Conservation (phyloP, 2,888 invertebrate genomes). For the Ptilodon capucinus region DNA sequence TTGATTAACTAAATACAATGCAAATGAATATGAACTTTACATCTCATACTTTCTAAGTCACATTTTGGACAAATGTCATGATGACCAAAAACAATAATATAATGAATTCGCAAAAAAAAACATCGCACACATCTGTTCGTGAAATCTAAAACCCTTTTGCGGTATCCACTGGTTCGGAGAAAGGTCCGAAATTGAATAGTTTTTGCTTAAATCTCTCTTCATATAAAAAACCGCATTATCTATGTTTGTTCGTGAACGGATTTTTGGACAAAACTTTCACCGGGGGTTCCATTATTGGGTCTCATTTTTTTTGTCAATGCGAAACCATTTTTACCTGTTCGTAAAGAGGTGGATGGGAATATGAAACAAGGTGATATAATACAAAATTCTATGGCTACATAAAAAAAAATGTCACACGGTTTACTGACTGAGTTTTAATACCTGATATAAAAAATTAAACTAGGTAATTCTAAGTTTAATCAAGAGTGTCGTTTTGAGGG, state of each 20-base stretch:
- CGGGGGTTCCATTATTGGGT: constrained; percentile 41
- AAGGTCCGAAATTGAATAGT: constrained; percentile 58
- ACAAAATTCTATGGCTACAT: neutral
- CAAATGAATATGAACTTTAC: no score
- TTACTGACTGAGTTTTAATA: constrained; percentile 10
- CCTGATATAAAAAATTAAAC: neutral
- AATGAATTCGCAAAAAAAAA: constrained; percentile 28
- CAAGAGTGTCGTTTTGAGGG: no score
- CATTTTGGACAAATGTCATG: neutral
- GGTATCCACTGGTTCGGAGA: constrained; percentile 38
- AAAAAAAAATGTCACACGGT: constrained; percentile 8
- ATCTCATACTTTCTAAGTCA: no score
- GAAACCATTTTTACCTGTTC: constrained; percentile 47
- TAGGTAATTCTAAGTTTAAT: no score
- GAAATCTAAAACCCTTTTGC: constrained; percentile 79
- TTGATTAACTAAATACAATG: no score
- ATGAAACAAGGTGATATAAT: constrained; percentile 40
- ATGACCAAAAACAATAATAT: neutral
- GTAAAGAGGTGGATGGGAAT: constrained; percentile 55
- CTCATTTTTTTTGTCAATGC: constrained; percentile 34
- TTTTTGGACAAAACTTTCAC: constrained; percentile 75
- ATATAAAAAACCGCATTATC: constrained; percentile 56
- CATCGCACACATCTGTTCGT: constrained; percentile 65
- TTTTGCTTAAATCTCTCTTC: constrained; percentile 47
- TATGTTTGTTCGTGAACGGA: constrained; percentile 51